Evolutionary conservation across 2,888 invertebrate species (phyloP), one percentile per base, ranked within the genome.

Genomic region (Xestoiulus laeticollis): DNA sequence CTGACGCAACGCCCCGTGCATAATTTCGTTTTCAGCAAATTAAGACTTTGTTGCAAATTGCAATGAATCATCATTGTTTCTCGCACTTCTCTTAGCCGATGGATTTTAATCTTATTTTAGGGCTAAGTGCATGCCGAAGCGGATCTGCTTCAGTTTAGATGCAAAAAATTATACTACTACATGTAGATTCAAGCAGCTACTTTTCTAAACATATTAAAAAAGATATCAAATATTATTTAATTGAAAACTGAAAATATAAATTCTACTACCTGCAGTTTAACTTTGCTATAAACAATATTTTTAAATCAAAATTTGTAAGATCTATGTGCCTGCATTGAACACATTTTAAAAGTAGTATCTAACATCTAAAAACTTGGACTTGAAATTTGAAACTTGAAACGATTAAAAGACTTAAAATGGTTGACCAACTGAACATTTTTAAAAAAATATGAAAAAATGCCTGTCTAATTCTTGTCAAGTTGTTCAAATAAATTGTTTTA

Each of bases 11-110:
- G 22, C 68, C 5, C 26, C 68, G 26, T 68, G 68, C 68, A 68
- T 68, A 68, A 68, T 68, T 68, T 68, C 68, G 68, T 68, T 68
- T 68, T 68, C 68, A 68, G 68, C 68, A 68, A 68, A 68, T 68
- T 68, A 68, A 68, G 68, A 68, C 68, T 68, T 68, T 68, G 68
- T 68, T 68, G 68, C 22, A 68, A 68, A 68, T 68, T 68, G 68
- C 68, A 68, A 68, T 68, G 26, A 68, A 68, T 68, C 68, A 68
- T 68, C 68, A 68, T 68, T 68, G 68, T 68, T 22, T 68, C 26
- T 10, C 26, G 1, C 68, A n/a, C 8, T 48, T 26, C 26, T 22
- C 68, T 68, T 68, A 68, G 22, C 26, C 68, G 26, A 22, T 68
- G 26, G 68, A 68, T 68, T 68, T 68, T 68, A 68, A 68, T 68